phyloP scores from a whole-genome alignment of 1,140 invertebrate genomes.

The Macrosteles quadrilineatus region DNA sequence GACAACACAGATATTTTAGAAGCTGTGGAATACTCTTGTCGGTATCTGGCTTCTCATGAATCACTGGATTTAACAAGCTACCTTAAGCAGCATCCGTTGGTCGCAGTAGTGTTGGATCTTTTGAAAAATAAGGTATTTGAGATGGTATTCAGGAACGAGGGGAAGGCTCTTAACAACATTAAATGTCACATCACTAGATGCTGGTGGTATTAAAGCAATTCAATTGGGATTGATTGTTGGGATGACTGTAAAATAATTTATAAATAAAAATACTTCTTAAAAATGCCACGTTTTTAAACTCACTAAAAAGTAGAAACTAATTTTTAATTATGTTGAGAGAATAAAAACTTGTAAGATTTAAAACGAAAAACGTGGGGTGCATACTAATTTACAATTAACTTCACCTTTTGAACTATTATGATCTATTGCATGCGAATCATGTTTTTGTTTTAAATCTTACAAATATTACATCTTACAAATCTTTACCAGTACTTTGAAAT shows the following conservation, averaged over 20 bases:
- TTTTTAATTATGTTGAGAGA: no score
- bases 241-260: not conserved
- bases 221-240: not conserved
- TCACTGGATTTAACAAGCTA: not conserved
- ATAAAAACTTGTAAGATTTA: no score
- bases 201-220: not conserved
- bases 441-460: no score
- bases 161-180: no score
- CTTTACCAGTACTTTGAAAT: no score
- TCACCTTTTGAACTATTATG: no score
- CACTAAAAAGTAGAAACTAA: no score
- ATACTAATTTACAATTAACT: no score
- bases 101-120: not conserved
- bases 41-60: not conserved
- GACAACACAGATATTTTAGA: not conserved
- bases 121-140: conserved; percentile 8
- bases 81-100: conserved; percentile 13
- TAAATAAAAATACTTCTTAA: not conserved
- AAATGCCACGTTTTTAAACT: no score
- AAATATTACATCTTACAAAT: no score
- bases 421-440: not conserved
- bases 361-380: no score
- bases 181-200: not conserved
- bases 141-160: no score
- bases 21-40: not conserved